phyloP scores from a whole-genome alignment of 2,888 invertebrate species.

The Gastrophysa polygoni region DNA sequence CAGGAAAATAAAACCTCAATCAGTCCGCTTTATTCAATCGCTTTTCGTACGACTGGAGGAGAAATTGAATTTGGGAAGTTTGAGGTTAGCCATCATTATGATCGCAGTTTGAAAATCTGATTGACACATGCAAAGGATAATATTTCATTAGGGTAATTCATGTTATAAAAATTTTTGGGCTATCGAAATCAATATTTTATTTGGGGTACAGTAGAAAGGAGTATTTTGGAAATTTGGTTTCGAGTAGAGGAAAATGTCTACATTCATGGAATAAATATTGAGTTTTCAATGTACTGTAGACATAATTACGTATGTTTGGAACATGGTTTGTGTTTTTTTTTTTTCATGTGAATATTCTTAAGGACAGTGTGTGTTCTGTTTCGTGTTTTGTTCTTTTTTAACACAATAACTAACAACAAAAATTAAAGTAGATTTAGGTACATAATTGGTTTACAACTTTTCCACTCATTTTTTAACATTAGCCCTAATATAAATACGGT shows the following conservation, averaged over 20 bases:
- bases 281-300: not conserved
- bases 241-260: constrained; percentile 2
- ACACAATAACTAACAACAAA: not conserved
- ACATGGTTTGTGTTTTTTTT: not conserved
- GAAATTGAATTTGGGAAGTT: no score
- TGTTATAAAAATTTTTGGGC: not conserved
- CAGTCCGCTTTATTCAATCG: no score
- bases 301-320: not conserved
- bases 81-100: no score
- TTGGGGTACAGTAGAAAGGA: not conserved
- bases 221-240: constrained; percentile 15
- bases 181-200: not conserved
- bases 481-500: no score
- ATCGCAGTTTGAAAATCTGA: not conserved
- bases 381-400: not conserved
- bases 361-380: not conserved
- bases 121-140: no score
- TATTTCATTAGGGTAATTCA: no score
- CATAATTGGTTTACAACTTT: no score
- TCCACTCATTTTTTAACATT: no score
- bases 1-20: no score
- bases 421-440: not conserved
- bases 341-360: not conserved
- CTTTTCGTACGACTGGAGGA: no score
- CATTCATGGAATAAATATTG: constrained; percentile 33